These are phyloP conservation scores for Ganaspis sp. DNA, from an alignment of 1,140 invertebrate species.

Conservation along the genomic window DNA sequence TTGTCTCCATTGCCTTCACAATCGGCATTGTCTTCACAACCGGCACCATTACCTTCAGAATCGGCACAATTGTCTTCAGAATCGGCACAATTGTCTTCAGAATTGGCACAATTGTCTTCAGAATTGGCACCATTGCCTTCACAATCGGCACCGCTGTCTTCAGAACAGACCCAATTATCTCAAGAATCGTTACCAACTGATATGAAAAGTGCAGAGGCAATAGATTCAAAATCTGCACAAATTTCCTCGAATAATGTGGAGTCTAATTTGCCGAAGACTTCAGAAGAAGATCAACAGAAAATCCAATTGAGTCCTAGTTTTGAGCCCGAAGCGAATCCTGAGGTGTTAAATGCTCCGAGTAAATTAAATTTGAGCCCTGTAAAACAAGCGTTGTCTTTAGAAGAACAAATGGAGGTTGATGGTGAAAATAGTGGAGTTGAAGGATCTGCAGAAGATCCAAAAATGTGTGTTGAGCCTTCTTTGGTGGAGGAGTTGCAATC, in stretches of 20 bases:
- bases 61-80: too few species aligned
- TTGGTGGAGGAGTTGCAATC: conserved; percentile 64
- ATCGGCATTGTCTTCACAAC: too few species aligned
- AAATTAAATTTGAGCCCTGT: neutral
- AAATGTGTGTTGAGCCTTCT: conserved; percentile 55
- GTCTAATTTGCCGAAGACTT: neutral
- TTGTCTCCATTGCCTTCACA: too few species aligned
- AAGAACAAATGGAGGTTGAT: conserved; percentile 60
- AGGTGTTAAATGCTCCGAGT: neutral
- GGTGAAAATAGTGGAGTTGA: conserved; percentile 64
- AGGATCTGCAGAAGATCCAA: conserved; percentile 54
- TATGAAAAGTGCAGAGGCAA: too few species aligned
- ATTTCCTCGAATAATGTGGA: conserved; percentile 34
- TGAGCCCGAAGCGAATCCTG: neutral
- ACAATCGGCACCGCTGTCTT: too few species aligned
- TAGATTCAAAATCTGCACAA: neutral
- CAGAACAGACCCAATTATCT: too few species aligned
- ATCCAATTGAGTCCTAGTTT: too few species aligned
- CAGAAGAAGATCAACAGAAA: neutral
- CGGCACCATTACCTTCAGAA: too few species aligned
- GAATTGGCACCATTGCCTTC: too few species aligned
- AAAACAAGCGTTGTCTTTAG: neutral
- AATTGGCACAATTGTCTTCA: too few species aligned
- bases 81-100: too few species aligned
- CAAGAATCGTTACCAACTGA: too few species aligned